These are phyloP conservation scores for Harlomillsia oculata DNA, from an alignment of 1,140 invertebrate genomes.

Conservation along the genomic window DNA sequence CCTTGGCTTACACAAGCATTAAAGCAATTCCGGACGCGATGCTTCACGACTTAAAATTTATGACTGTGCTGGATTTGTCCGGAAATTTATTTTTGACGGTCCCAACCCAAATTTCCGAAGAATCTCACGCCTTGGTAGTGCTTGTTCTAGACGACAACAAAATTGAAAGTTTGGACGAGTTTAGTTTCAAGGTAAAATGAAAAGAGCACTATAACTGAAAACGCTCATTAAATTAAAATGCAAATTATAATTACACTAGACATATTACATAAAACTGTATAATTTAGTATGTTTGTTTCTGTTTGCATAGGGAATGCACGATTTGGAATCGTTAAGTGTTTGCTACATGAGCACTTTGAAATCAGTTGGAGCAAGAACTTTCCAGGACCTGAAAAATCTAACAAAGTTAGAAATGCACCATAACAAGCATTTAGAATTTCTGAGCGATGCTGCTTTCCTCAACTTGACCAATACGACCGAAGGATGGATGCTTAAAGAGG, in stretches of 20 bases:
- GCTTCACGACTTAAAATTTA: slow-evolving; percentile 21
- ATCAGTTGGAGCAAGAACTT: slow-evolving; percentile 21
- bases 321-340: slow-evolving; percentile 17
- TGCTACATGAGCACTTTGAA: slow-evolving; percentile 19
- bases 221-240: too few species aligned
- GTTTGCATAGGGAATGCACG: slow-evolving; percentile 2
- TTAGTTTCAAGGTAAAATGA: slow-evolving; percentile 16
- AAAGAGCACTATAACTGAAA: too few species aligned
- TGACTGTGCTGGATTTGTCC: slow-evolving; percentile 18
- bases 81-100: slow-evolving; percentile 17
- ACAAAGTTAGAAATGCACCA: slow-evolving; percentile 4
- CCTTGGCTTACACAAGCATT: slow-evolving; percentile 11
- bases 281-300: too few species aligned
- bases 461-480: slow-evolving; percentile 9
- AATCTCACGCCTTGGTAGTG: slow-evolving; percentile 12
- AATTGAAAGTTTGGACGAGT: slow-evolving; percentile 15
- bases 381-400: slow-evolving; percentile 24
- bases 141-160: slow-evolving; percentile 26
- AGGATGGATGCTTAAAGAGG: slow-evolving; percentile 26
- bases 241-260: too few species aligned
- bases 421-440: slow-evolving; percentile 15
- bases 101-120: slow-evolving; percentile 13
- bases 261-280: too few species aligned
- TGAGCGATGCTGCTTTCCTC: slow-evolving; percentile 28
- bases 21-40: slow-evolving; percentile 21